Evolutionary conservation across 92 coral and sea anemone species (phyloP), one percentile per base, ranked within the genome.

Genomic region (Palythoa grandiflora): DNA sequence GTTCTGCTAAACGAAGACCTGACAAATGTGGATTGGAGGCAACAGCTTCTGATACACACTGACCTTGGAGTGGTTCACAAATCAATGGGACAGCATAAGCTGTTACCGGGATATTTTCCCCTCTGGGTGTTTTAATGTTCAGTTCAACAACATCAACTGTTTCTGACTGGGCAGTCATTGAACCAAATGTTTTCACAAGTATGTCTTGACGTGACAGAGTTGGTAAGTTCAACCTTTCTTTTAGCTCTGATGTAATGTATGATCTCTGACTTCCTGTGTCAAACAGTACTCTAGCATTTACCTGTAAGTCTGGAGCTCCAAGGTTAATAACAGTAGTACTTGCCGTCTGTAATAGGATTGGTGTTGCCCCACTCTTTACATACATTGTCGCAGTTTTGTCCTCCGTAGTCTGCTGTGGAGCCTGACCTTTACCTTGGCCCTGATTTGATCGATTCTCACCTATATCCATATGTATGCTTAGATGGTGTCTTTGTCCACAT

Each of bases 401-500:
- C 20, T 16, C 68, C 0, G 20, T 5, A 14, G 20, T 16, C 19
- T 14, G 68, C 68, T 60, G 6, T 14, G 16, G 20, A 60, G 4
- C 4, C 50, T 44, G 50, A 55, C 14, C 14, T 8, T 7, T 55
- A 11, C 68, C 68, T 60, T 60, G 68, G n/a, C 68, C 68, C 68
- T 60, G 19, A 16, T 60, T 14, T 1, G 17, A 60, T 60, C 68
- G 19, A 1, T 16, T 60, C 20, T 60, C 3, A 57, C 68, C n/a
- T 60, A 6, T 44, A 6, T 44, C 48, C 3, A 44, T 36, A 63
- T 21, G 10, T 38, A 73, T 7, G 2, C 54, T 38, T 38, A 3
- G 78, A 37, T 83, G 89, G 68, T 83, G 88, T 7, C 10, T 19
- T 7, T 38, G 36, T n/a, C 90, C 90, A 75, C 84, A 85, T 11